Percentiles rank a stretch among this genome's conserved stretches.
Conservation (phyloP, 2,113 vertebrate species). For the Oxygymnocypris stewartii region DNA sequence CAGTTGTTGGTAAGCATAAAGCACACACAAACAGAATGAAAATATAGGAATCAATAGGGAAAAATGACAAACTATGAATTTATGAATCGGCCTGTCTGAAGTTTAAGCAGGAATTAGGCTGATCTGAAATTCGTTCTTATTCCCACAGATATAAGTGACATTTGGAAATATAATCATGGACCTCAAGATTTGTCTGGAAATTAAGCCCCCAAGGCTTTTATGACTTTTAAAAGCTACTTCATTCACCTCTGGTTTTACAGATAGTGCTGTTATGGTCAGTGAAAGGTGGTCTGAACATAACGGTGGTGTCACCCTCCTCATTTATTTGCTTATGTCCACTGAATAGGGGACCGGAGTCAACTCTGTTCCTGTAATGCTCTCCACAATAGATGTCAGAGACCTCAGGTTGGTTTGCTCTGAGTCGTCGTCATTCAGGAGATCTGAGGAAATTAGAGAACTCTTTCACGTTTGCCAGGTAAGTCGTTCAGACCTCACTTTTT, state of each 20-base stretch:
- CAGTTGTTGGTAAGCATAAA: constrained; percentile 71
- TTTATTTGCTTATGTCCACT: constrained; percentile 78
- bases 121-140: constrained; percentile 46
- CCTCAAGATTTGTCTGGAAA: constrained; percentile 64
- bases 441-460: constrained; percentile 67
- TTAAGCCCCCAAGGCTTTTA: constrained; percentile 57
- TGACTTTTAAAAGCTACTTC: constrained; percentile 37
- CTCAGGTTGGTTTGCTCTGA: constrained; percentile 84
- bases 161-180: constrained; percentile 59
- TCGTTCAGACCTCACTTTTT: background rate
- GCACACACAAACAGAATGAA: constrained; percentile 66
- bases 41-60: constrained; percentile 66
- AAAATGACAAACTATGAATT: constrained; percentile 58
- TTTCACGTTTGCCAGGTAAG: background rate
- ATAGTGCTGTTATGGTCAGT: constrained; percentile 44
- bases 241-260: constrained; percentile 49
- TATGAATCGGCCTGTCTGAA: constrained; percentile 55
- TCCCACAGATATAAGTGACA: constrained; percentile 50
- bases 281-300: constrained; percentile 43
- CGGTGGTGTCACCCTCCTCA: background rate
- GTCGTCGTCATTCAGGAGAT: constrained; percentile 83
- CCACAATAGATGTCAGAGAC: constrained; percentile 91
- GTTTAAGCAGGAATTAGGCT: constrained; percentile 60
- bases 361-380: constrained; percentile 85
- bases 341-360: constrained; percentile 79